Conservation (phyloP, 2,113 vertebrate genomes). For the Telmatochromis sp. region DNA sequence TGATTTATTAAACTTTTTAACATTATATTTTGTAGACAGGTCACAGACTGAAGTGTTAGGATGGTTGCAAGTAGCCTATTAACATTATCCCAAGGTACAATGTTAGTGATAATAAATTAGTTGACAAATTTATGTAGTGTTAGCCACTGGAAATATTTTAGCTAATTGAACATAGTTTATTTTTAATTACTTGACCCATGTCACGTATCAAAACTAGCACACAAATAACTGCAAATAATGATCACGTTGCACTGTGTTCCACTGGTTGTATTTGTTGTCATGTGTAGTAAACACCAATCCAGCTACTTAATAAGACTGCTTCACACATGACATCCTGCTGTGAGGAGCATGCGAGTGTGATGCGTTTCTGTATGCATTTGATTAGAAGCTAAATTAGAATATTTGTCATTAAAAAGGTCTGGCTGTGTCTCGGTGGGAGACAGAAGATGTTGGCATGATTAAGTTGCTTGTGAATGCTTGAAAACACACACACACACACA, state of each 20-base stretch:
- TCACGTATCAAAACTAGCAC: not conserved
- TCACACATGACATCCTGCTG: not conserved
- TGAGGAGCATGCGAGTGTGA: not conserved
- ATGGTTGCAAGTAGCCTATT: not conserved
- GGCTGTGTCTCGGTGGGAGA: not conserved
- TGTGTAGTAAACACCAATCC: not conserved
- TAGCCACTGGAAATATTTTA: not conserved
- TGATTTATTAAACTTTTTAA: not conserved
- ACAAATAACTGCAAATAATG: not conserved
- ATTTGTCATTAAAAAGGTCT: slow-evolving; percentile 21
- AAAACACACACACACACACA: not conserved
- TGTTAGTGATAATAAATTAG: not conserved
- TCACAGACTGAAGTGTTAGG: not conserved
- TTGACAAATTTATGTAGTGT: rapidly evolving
- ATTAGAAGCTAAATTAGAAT: slow-evolving; percentile 11
- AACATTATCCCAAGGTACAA: not conserved
- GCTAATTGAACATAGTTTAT: not conserved
- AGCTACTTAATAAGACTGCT: not conserved
- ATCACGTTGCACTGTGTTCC: not conserved
- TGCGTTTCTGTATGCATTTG: not conserved
- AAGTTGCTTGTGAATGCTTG: not conserved
- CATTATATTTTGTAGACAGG: not conserved
- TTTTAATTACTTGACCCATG: not conserved
- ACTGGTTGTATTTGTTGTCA: not conserved
- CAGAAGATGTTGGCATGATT: not conserved